phyloP scores from a whole-genome alignment of 2,113 vertebrate genomes.

The Mastomys natalensis region DNA sequence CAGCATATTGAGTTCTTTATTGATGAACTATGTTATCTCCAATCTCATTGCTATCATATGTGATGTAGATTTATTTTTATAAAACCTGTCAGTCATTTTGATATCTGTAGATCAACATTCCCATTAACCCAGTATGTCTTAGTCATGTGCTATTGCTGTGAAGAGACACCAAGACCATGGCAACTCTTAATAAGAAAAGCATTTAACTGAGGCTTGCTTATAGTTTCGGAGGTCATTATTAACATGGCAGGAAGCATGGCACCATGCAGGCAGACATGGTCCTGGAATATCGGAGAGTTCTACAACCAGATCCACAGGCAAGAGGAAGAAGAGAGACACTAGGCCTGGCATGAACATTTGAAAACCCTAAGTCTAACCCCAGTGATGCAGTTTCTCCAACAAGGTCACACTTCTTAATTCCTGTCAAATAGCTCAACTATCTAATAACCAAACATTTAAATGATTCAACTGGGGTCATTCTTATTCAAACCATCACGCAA shows the following conservation, averaged over 20 bases:
- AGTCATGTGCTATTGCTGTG: neutral
- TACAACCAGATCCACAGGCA: no score
- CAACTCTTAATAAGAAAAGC: neutral
- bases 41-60: conserved; percentile 31
- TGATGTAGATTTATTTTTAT: neutral
- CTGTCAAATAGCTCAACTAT: neutral
- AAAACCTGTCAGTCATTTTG: conserved; percentile 50
- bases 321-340: neutral
- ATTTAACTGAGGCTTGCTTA: neutral
- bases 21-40: conserved; percentile 46
- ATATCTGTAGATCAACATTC: conserved; percentile 45
- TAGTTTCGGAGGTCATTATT: neutral
- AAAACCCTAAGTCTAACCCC: neutral
- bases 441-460: neutral
- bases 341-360: neutral
- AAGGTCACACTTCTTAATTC: neutral
- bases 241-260: neutral
- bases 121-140: neutral
- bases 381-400: neutral
- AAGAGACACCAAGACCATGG: neutral
- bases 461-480: neutral
- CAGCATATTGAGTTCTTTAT: neutral
- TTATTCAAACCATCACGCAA: no score
- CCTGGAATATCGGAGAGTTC: neutral
- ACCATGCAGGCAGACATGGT: neutral